Percentiles rank a stretch among this genome's conserved stretches.
Conservation (phyloP, 1,140 invertebrate species). For the Lepidotrigona ventralis region DNA sequence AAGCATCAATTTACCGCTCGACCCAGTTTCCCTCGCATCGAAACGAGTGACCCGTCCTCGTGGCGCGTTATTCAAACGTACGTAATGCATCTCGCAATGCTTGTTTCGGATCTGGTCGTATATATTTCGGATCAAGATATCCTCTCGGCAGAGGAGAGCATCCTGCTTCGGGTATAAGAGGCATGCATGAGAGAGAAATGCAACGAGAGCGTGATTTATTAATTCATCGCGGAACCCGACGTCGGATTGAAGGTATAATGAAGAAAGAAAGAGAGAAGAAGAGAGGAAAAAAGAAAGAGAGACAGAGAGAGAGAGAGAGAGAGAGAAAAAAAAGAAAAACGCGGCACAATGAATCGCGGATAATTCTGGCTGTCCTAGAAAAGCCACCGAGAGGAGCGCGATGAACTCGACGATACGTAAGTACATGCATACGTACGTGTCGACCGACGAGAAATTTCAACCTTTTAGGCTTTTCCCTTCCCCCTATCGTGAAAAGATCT, state of each 20-base stretch:
- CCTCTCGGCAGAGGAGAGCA: background rate
- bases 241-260: constrained; percentile 34
- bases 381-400: constrained; percentile 15
- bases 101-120: background rate
- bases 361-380: constrained; percentile 42
- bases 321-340: background rate
- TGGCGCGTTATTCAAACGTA: no score
- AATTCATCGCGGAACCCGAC: constrained; percentile 40
- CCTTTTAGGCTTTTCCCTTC: background rate
- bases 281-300: background rate
- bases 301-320: no score
- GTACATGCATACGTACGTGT: constrained; percentile 1
- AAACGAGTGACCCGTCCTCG: no score
- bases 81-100: no score
- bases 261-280: background rate
- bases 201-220: constrained; percentile 28
- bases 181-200: no score
- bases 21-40: no score
- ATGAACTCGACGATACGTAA: constrained; percentile 31
- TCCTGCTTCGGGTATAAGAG: background rate
- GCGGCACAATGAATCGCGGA: constrained; percentile 21
- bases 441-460: constrained; percentile 22
- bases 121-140: background rate
- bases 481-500: constrained; percentile 14
- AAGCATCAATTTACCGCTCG: no score